These are phyloP conservation scores for Liparis tanakae DNA, from an alignment of 2,797 vertebrate species.

Conservation along the genomic window DNA sequence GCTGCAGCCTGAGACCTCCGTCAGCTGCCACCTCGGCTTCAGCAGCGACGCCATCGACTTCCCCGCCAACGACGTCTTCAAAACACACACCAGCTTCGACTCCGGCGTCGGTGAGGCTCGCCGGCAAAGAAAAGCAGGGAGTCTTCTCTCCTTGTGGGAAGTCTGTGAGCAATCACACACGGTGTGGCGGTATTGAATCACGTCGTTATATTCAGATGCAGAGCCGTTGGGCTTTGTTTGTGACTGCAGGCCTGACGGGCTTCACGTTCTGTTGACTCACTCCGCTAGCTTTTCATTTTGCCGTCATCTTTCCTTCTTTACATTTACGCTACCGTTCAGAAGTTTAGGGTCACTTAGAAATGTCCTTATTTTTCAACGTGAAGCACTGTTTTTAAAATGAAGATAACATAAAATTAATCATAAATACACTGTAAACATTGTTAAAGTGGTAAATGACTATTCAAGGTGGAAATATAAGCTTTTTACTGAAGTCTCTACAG, in stretches of 20 bases:
- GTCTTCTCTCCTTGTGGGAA: background rate
- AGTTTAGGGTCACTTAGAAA: too few relatives aligned
- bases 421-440: too few relatives aligned
- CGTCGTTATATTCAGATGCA: background rate
- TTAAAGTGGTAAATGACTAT: too few relatives aligned
- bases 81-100: slow-evolving; percentile 86
- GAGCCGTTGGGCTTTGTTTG: background rate
- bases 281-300: background rate
- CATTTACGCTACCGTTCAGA: too few relatives aligned
- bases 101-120: slow-evolving; percentile 80
- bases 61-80: slow-evolving; percentile 85
- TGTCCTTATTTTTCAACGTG: too few relatives aligned
- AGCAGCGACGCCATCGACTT: slow-evolving; percentile 84
- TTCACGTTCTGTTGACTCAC: too few relatives aligned
- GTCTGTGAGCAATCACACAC: background rate
- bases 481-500: too few relatives aligned
- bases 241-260: background rate
- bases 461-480: too few relatives aligned
- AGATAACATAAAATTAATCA: too few relatives aligned
- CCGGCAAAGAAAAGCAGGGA: background rate
- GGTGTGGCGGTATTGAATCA: background rate
- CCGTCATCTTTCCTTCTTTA: background rate
- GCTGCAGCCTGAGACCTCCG: slow-evolving; percentile 85
- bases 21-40: slow-evolving; percentile 89
- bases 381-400: too few relatives aligned